phyloP scores from a whole-genome alignment of 2,888 invertebrate genomes.

The Clistopyga incitator region DNA sequence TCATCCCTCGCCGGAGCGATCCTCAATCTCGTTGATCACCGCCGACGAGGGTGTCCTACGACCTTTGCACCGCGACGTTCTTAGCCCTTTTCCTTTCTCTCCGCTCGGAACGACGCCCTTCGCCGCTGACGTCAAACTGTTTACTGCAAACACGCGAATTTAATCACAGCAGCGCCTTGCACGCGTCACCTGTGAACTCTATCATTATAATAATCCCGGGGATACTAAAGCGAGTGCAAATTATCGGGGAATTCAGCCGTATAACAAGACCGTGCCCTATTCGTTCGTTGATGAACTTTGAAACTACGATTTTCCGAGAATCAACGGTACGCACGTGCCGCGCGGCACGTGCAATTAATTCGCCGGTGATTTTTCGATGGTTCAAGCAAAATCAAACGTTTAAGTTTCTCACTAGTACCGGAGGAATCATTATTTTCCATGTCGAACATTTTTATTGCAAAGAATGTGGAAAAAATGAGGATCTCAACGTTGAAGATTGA shows the following conservation, averaged over 20 bases:
- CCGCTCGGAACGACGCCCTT: not conserved
- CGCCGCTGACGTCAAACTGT: conserved; percentile 26
- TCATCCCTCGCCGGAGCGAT: conserved; percentile 17
- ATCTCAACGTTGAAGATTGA: no score
- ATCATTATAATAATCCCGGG: not conserved
- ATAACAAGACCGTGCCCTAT: not conserved
- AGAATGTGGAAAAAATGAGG: no score
- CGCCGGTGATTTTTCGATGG: not conserved
- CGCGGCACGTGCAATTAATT: not conserved
- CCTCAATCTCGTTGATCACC: conserved; percentile 1
- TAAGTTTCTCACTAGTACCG: no score
- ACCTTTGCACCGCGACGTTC: conserved; percentile 13
- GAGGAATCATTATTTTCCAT: no score
- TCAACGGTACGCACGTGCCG: not conserved
- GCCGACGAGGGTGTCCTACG: conserved; percentile 6
- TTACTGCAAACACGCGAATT: not conserved
- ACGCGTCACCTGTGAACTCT: not conserved
- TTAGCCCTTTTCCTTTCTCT: not conserved
- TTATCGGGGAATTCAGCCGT: conserved; percentile 8
- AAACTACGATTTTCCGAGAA: conserved; percentile 1
- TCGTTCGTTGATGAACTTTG: conserved; percentile 21
- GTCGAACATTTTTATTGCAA: no score
- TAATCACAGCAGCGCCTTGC: not conserved
- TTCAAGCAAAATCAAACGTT: not conserved
- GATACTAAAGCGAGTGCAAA: conserved; percentile 4